Evolutionary conservation across 2,797 vertebrate genomes (phyloP).

Genomic region (Esox masquinongy): DNA sequence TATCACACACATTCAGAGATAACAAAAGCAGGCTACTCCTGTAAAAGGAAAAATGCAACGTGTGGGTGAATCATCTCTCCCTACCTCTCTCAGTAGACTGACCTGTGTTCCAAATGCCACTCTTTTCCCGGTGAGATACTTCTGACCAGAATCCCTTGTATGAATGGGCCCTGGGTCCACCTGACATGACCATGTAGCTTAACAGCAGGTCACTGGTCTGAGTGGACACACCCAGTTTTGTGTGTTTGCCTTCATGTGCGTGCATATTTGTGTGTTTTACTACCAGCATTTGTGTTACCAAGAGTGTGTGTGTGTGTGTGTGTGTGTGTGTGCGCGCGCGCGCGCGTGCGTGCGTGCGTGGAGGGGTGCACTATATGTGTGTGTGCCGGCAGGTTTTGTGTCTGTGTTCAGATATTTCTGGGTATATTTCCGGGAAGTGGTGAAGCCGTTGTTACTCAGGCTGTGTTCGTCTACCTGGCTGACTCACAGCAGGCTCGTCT

Average conservation of each 20-base stretch:
- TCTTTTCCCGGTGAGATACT: not conserved
- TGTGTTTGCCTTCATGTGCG: not conserved
- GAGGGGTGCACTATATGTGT: not conserved
- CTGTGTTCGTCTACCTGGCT: slow-evolving; percentile 9
- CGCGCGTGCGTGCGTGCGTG: too few species aligned
- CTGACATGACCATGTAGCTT: slow-evolving; percentile 30
- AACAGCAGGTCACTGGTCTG: slow-evolving; percentile 13
- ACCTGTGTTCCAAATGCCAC: slow-evolving; percentile 17
- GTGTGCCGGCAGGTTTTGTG: not conserved
- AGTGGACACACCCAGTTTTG: slow-evolving; percentile 10
- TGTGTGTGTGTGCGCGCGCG: too few species aligned
- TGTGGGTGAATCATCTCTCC: slow-evolving; percentile 15
- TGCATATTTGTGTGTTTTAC: not conserved
- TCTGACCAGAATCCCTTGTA: slow-evolving; percentile 29
- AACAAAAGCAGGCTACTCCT: not conserved
- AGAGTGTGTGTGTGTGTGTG: not conserved
- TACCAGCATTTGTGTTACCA: not conserved
- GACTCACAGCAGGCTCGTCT: slow-evolving; percentile 23
- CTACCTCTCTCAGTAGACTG: not conserved
- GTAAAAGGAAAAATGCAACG: slow-evolving; percentile 13
- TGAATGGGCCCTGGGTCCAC: slow-evolving; percentile 14
- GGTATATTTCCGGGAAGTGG: not conserved
- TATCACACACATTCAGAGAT: not conserved
- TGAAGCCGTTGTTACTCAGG: slow-evolving; percentile 14
- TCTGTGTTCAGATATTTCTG: not conserved